These are phyloP conservation scores for Danaus plexippus DNA, from an alignment of 1,140 invertebrate species.

Conservation along the genomic window DNA sequence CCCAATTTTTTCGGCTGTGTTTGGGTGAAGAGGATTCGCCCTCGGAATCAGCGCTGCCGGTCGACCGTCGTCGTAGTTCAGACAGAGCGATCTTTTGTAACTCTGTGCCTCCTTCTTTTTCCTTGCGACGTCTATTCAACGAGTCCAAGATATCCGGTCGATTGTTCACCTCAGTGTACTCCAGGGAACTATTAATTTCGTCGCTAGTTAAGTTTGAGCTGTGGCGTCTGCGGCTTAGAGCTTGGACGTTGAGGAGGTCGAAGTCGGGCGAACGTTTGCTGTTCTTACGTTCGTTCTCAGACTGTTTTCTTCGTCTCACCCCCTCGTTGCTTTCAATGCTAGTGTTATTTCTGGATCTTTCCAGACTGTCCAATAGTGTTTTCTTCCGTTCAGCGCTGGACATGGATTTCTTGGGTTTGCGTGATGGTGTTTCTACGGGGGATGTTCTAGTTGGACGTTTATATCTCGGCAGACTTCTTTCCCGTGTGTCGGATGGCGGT, in stretches of 20 bases:
- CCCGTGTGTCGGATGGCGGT: constrained; percentile 47
- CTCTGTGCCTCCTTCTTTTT: constrained; percentile 45
- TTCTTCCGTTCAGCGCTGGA: constrained; percentile 69
- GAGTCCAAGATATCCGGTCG: constrained; percentile 66
- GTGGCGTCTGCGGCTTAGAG: constrained; percentile 52
- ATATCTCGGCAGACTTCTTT: constrained; percentile 47
- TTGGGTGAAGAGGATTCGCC: constrained; percentile 51
- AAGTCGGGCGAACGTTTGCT: constrained; percentile 61
- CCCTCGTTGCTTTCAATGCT: constrained; percentile 63
- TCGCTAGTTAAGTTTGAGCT: constrained; percentile 63
- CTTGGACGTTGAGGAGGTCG: constrained; percentile 59
- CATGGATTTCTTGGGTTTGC: constrained; percentile 67
- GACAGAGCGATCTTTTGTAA: constrained; percentile 52
- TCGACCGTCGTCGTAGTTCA: constrained; percentile 49
- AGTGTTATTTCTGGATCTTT: constrained; percentile 64
- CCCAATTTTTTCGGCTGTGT: constrained; percentile 46
- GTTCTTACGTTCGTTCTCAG: constrained; percentile 51
- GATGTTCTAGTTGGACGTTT: constrained; percentile 58
- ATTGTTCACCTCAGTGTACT: constrained; percentile 64
- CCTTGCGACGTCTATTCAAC: constrained; percentile 46
- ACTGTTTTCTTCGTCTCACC: constrained; percentile 49
- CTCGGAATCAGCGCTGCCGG: constrained; percentile 50
- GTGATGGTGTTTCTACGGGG: constrained; percentile 60
- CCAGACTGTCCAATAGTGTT: constrained; percentile 62
- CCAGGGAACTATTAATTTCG: constrained; percentile 58